phyloP scores from a whole-genome alignment of 2,888 invertebrate species.

The Tenthredo distinguenda region DNA sequence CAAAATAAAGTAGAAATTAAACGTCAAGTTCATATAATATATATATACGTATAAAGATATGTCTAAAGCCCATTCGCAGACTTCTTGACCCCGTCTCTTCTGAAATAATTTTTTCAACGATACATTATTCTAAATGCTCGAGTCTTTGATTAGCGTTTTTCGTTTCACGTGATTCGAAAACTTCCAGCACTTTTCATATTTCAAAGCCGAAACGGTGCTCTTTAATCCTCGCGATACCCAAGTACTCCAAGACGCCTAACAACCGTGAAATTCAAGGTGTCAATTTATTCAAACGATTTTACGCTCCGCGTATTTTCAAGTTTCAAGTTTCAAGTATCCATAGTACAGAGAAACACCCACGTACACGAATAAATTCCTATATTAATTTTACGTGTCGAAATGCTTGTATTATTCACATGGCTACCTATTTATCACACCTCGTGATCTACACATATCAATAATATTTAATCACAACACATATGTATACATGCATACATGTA shows the following conservation, averaged over 20 bases:
- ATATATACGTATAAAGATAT: neutral
- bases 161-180: neutral
- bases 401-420: neutral
- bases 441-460: neutral
- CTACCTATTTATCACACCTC: neutral
- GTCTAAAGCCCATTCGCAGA: neutral
- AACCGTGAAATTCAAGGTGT: constrained; percentile 24
- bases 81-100: neutral
- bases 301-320: neutral
- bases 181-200: neutral
- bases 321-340: neutral
- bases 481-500: neutral
- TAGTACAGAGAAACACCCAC: too few relatives aligned
- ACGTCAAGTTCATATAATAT: neutral
- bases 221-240: neutral
- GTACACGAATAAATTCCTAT: too few relatives aligned
- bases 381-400: neutral
- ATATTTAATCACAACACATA: neutral
- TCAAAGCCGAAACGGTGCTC: neutral
- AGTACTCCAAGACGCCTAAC: neutral
- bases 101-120: neutral
- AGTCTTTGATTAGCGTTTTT: neutral
- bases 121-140: neutral
- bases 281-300: constrained; percentile 12
- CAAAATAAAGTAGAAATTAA: constrained; percentile 35